Base-by-base conservation (phyloP, 1,140 invertebrate genomes). In the Stegodyphus dumicola region DNA sequence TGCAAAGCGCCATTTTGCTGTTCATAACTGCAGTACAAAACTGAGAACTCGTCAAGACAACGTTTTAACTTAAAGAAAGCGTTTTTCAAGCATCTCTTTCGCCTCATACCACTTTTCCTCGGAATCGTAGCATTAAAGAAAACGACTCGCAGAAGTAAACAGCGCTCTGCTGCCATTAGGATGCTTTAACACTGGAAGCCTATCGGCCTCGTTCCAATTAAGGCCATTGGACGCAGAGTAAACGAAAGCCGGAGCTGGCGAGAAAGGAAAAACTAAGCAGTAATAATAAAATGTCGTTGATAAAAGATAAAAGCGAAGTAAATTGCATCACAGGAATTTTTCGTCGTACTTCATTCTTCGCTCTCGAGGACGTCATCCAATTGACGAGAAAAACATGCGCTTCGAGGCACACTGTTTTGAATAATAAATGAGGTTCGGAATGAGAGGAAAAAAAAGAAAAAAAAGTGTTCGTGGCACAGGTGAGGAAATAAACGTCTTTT, bases 301-400 rank as follows among this genome's bases (percentile, higher is more conserved):
- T 53, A 33, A 69, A 33, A 69, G 64, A 52, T 33, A 52, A 48
- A 51, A 69, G 77, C 65, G 48, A 69, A 78, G 77, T 78, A 78
- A 78, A 78, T 78, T 78, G 77, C 77, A 78, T 78, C 77, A 78
- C 33, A 78, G 65, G 75, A 77, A 77, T 77, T 56, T 77, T 77
- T 56, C 65, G 60, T 49, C 18, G 77, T 51, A 69, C 54, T 78
- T 69, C 64, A 78, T 78, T 78, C 51, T 69, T 54, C 49, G 11
- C 54, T 75, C 18, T 54, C 4, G 51, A 65, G 77, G 54, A 17
- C 77, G 77, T 78, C 77, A 78, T 78, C 69, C 77, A 78, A 78
- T 78, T 78, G 77, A 33, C 56, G 60, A 48, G 56, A 60, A 18
- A 18, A 49, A 66, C 65, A 13, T 7, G 71, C 33, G 33, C 33